A percentile compares a stretch with the other conserved stretches of the same genome.
These are phyloP conservation scores for Pyrgilauda ruficollis DNA, from an alignment of 2,113 vertebrate genomes.

Conservation along the genomic window DNA sequence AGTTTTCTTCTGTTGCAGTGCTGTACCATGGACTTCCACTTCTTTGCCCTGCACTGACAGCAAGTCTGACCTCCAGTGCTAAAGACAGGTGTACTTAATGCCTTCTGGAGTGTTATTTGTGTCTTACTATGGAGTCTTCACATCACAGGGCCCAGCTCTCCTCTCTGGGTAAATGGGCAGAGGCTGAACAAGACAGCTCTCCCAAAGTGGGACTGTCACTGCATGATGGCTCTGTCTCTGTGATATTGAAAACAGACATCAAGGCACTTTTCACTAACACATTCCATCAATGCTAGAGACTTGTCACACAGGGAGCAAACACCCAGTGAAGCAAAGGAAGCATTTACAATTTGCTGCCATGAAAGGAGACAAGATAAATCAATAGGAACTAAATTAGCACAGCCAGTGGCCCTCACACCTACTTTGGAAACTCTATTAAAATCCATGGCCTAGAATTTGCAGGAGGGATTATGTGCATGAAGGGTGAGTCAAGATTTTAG, in stretches of 20 bases:
- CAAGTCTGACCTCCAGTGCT: neutral
- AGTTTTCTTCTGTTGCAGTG: neutral
- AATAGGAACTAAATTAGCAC: constrained; percentile 60
- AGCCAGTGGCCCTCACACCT: constrained; percentile 45
- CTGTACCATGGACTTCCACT: neutral
- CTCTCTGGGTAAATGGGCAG: neutral
- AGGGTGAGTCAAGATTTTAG: constrained; percentile 45
- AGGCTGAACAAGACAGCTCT: neutral
- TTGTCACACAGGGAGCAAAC: constrained; percentile 40
- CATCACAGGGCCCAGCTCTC: neutral
- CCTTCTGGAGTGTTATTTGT: neutral
- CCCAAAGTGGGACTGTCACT: neutral
- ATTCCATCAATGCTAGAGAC: constrained; percentile 40
- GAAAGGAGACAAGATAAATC: constrained; percentile 59
- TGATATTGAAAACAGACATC: neutral
- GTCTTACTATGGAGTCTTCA: neutral
- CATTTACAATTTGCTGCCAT: constrained; percentile 49
- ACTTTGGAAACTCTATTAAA: constrained; percentile 56
- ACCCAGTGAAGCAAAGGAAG: constrained; percentile 9
- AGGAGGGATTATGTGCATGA: constrained; percentile 30
- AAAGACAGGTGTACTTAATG: neutral
- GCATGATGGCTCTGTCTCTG: neutral
- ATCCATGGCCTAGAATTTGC: constrained; percentile 49
- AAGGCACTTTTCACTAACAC: constrained; percentile 38
- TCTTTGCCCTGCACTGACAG: neutral